phyloP scores from a whole-genome alignment of 2,797 vertebrate genomes.

The Malurus splendens region DNA sequence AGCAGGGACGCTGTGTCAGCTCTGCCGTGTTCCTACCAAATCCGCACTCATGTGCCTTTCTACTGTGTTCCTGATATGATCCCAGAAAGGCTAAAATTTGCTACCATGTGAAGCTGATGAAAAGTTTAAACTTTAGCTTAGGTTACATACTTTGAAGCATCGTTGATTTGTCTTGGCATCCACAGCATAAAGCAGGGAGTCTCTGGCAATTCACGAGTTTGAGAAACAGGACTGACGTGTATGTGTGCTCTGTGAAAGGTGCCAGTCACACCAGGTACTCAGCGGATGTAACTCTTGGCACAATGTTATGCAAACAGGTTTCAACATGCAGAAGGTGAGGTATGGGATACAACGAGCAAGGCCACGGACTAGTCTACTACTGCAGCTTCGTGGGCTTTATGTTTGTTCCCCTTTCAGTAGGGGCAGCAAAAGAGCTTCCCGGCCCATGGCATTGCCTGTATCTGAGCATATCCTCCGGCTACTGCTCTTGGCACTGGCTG shows the following conservation, averaged over 20 bases:
- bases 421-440: not conserved
- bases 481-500: not conserved
- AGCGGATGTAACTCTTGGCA: not conserved
- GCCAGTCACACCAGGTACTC: not conserved
- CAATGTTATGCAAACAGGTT: not conserved
- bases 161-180: not conserved
- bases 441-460: not conserved
- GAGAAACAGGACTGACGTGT: not conserved
- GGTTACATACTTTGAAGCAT: fast-evolving
- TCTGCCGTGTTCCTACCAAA: fast-evolving
- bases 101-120: not conserved
- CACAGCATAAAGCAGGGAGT: not conserved
- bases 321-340: fast-evolving
- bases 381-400: not conserved
- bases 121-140: not conserved
- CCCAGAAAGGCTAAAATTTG: not conserved
- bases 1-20: not conserved
- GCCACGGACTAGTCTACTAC: not conserved
- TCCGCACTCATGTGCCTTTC: not conserved
- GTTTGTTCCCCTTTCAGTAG: not conserved
- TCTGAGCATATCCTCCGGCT: not conserved
- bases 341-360: fast-evolving
- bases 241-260: fast-evolving
- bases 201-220: fast-evolving
- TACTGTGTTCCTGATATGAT: fast-evolving